Percentiles rank a stretch among this genome's conserved stretches.
These are phyloP conservation scores for Rhinoderma darwinii DNA, from an alignment of 2,113 vertebrate genomes.

Conservation along the genomic window DNA sequence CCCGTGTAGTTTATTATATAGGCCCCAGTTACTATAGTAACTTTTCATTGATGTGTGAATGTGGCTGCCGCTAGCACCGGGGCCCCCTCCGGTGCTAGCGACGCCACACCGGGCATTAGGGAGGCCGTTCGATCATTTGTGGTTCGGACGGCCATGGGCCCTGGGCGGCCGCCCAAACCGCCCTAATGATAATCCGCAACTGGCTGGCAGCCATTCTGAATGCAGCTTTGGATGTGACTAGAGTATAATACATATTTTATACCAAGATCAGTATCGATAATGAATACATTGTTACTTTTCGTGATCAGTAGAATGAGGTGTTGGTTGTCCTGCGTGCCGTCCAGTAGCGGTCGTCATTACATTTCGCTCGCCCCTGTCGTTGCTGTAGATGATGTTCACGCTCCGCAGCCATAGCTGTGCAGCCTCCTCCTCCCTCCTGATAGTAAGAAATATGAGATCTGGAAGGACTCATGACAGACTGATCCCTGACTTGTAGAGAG, in stretches of 20 bases:
- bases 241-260: neutral
- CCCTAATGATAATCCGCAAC: too few species aligned
- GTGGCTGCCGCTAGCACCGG: too few species aligned
- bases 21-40: too few species aligned
- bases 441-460: slow-evolving; percentile 16
- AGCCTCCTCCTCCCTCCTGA: neutral
- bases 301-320: neutral
- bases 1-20: too few species aligned
- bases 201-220: neutral
- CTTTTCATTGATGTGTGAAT: too few species aligned
- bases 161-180: too few species aligned
- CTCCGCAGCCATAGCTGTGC: neutral
- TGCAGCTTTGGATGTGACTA: neutral
- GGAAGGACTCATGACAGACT: slow-evolving; percentile 6
- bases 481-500: slow-evolving; percentile 21
- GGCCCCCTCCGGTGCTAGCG: too few species aligned
- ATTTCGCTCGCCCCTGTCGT: neutral
- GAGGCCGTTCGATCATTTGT: too few species aligned
- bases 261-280: neutral
- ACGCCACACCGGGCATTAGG: too few species aligned
- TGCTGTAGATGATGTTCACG: neutral
- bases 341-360: neutral
- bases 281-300: neutral
- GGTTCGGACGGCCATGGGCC: too few species aligned
- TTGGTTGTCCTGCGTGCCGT: neutral